Percentiles rank a stretch among this genome's conserved stretches.
These are phyloP conservation scores for Vollenhovia emeryi DNA, from an alignment of 1,140 invertebrate genomes.

Conservation along the genomic window DNA sequence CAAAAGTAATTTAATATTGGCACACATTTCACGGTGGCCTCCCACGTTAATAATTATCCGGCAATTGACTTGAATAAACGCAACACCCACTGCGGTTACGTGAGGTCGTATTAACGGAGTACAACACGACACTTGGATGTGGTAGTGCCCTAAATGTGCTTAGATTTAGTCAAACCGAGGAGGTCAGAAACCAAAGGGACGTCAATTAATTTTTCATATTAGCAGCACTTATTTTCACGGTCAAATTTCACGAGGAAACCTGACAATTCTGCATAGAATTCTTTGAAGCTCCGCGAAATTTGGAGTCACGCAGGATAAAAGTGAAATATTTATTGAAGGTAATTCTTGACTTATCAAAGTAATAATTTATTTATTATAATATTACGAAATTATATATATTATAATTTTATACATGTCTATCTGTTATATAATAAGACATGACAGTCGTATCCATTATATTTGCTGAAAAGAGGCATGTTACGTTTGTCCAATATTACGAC, in stretches of 20 bases:
- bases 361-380: neutral
- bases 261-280: neutral
- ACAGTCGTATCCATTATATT: neutral
- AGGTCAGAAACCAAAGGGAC: constrained; percentile 17
- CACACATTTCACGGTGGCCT: constrained; percentile 25
- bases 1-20: constrained; percentile 49
- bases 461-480: neutral
- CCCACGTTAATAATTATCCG: constrained; percentile 41
- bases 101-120: neutral
- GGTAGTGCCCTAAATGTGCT: constrained; percentile 54
- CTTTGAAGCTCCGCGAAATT: neutral
- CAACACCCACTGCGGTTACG: constrained; percentile 23
- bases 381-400: neutral
- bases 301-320: neutral
- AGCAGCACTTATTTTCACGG: neutral
- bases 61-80: constrained; percentile 49
- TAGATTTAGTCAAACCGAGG: constrained; percentile 45
- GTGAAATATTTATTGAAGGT: neutral
- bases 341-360: neutral
- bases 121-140: constrained; percentile 51
- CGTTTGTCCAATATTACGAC: neutral
- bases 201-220: neutral
- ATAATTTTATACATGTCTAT: neutral
- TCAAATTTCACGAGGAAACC: neutral
- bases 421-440: neutral